Evolutionary conservation across 2,888 invertebrate genomes (phyloP).

Genomic region (Cerastoderma edule): DNA sequence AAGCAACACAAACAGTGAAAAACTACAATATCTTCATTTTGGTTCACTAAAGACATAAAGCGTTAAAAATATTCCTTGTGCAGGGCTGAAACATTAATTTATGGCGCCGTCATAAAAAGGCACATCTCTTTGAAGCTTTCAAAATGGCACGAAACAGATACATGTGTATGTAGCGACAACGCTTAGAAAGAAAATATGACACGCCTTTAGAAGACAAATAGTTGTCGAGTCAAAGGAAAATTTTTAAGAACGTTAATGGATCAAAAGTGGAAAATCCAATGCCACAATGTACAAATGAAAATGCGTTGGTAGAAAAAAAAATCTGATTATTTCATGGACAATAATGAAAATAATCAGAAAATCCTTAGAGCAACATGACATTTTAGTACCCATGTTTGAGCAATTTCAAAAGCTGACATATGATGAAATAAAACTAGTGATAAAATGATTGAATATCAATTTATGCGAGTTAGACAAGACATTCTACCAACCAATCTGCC

Average conservation of each 20-base stretch:
- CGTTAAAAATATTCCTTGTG: constrained; percentile 28
- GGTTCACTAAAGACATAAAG: constrained; percentile 36
- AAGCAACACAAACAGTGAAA: constrained; percentile 33
- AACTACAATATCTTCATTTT: constrained; percentile 37
- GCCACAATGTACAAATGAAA: constrained; percentile 23
- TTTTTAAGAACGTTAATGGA: constrained; percentile 36
- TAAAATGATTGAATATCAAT: constrained; percentile 26
- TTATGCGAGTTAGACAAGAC: constrained; percentile 36
- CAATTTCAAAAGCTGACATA: constrained; percentile 12
- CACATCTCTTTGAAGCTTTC: constrained; percentile 19
- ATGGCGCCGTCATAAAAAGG: constrained; percentile 25
- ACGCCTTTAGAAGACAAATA: constrained; percentile 18
- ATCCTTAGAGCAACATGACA: constrained; percentile 31
- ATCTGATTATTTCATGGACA: constrained; percentile 47
- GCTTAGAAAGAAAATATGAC: constrained; percentile 19
- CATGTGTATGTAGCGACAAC: constrained; percentile 1
- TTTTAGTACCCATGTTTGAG: constrained; percentile 22
- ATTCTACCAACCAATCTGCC: constrained; percentile 30
- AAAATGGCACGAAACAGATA: constrained; percentile 21
- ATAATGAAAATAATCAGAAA: constrained; percentile 40
- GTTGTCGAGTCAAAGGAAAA: constrained; percentile 24
- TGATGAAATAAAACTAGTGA: constrained; percentile 35
- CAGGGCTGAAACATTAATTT: constrained; percentile 22
- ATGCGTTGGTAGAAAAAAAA: constrained; percentile 28
- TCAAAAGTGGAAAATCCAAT: constrained; percentile 42